Evolutionary conservation across 1,140 invertebrate genomes (phyloP), one percentile per base, ranked within the genome.

Genomic region (Phymorhynchus buccinoides): DNA sequence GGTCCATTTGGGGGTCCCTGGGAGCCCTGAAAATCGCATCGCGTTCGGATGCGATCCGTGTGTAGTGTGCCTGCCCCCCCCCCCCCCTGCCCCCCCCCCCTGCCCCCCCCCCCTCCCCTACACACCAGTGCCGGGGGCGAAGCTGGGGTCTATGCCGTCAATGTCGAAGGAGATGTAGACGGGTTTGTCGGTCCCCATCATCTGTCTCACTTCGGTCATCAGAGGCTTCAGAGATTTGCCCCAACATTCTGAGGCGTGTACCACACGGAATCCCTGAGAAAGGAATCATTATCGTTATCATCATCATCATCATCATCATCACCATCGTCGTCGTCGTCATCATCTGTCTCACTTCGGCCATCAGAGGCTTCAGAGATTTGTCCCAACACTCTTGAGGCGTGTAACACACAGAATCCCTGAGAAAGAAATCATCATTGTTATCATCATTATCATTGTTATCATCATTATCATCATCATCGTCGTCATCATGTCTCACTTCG

Each of bases 91-190:
- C 6, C 44, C 18, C 6, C 44, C 44, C 44, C 44, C 18, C 44
- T 48, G 18, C 44, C 44, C 44, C 71, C 27, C 32, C 6, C 16
- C 16, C 32, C 4, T 48, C 44, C 44, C 44, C 6, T 18, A 48
- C 35, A 80, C 97, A 89, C 97, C 97, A 44, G 97, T 98, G 88
- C 96, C 96, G 9, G 97, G 96, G 27, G 97, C 97, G 94, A 97
- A 96, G 12, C 96, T 88, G n/a, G 96, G 95, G 94, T 98, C 97
- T 77, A 98, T 92, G 0, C 96, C 95, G 93, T 99, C 97, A 82
- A 98, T 97, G 92, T 98, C 97, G 93, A 97, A 98, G 92, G 96
- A 97, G 1, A 98, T 95, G 90, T 99, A 97, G 30, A 97, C 93
- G 1, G 96, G 96, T 4, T n/a, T n/a, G 86, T 95, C 95, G 16